phyloP scores from a whole-genome alignment of 2,888 invertebrate genomes.

The Drosophila anomelani region DNA sequence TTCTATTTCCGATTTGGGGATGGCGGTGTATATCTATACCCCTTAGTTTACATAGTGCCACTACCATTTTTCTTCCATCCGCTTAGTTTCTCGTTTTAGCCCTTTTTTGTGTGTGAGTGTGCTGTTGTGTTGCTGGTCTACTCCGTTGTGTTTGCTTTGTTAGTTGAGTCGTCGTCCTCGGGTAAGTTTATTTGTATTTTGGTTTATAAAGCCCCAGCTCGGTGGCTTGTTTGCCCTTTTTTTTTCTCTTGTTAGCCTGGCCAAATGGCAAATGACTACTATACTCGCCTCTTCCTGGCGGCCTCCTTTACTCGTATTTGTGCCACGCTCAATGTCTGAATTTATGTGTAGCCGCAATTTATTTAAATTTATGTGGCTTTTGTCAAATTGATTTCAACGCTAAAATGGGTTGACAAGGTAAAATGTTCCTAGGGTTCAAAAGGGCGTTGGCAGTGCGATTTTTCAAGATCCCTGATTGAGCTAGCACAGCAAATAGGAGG shows the following conservation, averaged over 20 bases:
- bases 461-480: constrained; percentile 65
- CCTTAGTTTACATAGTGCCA: constrained; percentile 55
- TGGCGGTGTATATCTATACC: constrained; percentile 32
- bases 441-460: constrained; percentile 34
- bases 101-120: constrained; percentile 22
- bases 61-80: constrained; percentile 40
- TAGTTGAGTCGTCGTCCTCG: constrained; percentile 73
- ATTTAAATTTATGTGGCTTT: constrained; percentile 81
- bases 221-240: constrained; percentile 23
- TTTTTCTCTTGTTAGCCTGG: constrained; percentile 23
- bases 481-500: constrained; percentile 54
- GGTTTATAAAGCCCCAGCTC: constrained; percentile 59
- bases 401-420: constrained; percentile 78
- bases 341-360: constrained; percentile 78
- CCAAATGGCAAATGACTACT: constrained; percentile 40
- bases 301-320: constrained; percentile 11
- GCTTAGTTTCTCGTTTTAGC: constrained; percentile 61
- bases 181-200: constrained; percentile 76
- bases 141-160: constrained; percentile 68
- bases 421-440: constrained; percentile 34
- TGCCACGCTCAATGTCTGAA: constrained; percentile 67
- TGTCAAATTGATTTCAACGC: constrained; percentile 80
- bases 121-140: constrained; percentile 13
- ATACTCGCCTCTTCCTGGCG: constrained; percentile 12
- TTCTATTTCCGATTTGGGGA: constrained; percentile 73